Base-by-base conservation (phyloP, 2,888 invertebrate species). In the Heliothis peltigera region DNA sequence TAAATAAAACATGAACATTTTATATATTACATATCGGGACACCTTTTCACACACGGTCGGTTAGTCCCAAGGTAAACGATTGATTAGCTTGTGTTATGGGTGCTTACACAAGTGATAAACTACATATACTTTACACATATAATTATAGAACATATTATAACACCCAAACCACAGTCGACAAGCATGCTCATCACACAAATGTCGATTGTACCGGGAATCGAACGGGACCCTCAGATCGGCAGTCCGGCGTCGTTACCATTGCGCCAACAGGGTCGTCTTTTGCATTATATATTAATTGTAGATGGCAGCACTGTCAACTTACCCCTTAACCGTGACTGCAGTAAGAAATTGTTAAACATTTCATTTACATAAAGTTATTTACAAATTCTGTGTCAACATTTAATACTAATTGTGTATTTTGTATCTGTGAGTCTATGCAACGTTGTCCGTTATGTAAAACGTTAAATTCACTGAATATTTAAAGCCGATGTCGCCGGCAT, bases 381-480 rank as follows among this genome's bases (percentile, higher is more conserved):
- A 82, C 76, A 75, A 81, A 75, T 76, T 74, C 59, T 64, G 65
- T 76, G 72, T 75, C 75, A 68, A 76, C 75, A 75, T 70, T 84
- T 79, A 79, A 79, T 75, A 81, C 80, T 83, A 81, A 83, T 81
- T 85, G 82, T 84, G 72, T 81, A 75, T 75, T 81, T 80, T 79
- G 80, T 62, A 75, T 70, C 74, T 64, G 64, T 54, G 61, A 75
- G 64, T 65, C 79, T 67, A 75, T 80, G 73, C 76, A 76, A 65
- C 59, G 70, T 70, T 75, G 64, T 79, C 76, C 67, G 66, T 72
- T 78, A 77, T 77, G 77, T 74, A 74, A 71, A 71, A 71, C 54
- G 68, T 71, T 74, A 74, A 80, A 82, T 80, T 63, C 28, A 22
- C 49, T 75, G 76, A 82, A 79, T 81, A 76, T 79, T 80, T 74